Evolutionary conservation across 2,113 vertebrate genomes (phyloP), one percentile per base, ranked within the genome.

Genomic region (Bostrychus sinensis): DNA sequence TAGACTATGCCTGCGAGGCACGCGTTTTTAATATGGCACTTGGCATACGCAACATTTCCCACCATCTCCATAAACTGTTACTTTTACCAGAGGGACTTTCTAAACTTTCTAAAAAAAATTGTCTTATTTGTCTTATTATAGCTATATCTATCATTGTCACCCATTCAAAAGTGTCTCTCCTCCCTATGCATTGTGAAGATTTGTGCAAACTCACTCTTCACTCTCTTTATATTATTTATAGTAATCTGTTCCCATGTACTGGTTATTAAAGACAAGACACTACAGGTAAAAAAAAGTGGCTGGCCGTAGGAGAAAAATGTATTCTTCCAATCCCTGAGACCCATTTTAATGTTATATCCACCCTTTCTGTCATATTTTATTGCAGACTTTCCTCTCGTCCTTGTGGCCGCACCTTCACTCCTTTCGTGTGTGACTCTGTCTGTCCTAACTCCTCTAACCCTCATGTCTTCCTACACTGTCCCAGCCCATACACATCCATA

Each of bases 61-160:
- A 53, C 62, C 26, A 68, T 77, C 25, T 51, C 30, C 7, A 25
- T 62, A 76, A 80, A 86, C 86, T 87, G 83, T 87, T 78, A 87
- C 65, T 88, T 86, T 84, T 56, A 72, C 86, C 78, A 76, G 71
- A 84, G 86, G 84, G 87, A 83, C 62, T 80, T 81, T 66, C 39
- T 41, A 79, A 84, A 78, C 41, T 70, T 75, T 71, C 80, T 62
- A 54, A 46, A 61, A 68, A 68, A 76, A 57, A 68, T 51, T 78
- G 56, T 66, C 38, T 23, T 37, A 58, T 56, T 36, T 20, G 42
- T 58, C 62, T 37, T 3, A 4, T 48, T 10, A 48, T 13, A 12
- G 23, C 17, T 28, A 37, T 10, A 58, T n/a, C n/a, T n/a, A n/a
- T n/a, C n/a, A n/a, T n/a, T n/a, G n/a, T n/a, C n/a, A n/a, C n/a